phyloP scores from a whole-genome alignment of 2,888 invertebrate species.

The Eledona agricola region DNA sequence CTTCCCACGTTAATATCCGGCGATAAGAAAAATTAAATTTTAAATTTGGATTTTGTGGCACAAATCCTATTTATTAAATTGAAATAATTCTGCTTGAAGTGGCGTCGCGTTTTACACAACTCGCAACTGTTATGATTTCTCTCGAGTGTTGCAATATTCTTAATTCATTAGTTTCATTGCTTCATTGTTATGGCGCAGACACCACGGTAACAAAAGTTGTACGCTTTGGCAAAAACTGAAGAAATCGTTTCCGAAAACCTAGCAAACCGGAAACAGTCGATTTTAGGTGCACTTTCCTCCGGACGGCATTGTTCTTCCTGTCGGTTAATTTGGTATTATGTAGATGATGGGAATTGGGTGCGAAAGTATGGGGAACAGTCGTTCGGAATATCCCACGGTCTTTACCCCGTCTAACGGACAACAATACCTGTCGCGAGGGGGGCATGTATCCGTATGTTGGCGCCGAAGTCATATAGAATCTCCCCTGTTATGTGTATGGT shows the following conservation, averaged over 20 bases:
- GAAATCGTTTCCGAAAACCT: too few species aligned
- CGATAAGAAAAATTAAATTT: conserved; percentile 15
- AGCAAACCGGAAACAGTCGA: conserved; percentile 2
- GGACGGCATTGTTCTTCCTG: conserved; percentile 49
- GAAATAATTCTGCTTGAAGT: too few species aligned
- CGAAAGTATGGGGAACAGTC: conserved; percentile 49
- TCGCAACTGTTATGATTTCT: too few species aligned
- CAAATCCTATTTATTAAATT: too few species aligned
- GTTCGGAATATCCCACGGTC: conserved; percentile 56
- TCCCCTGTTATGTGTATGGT: conserved; percentile 13
- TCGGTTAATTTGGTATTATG: conserved; percentile 49
- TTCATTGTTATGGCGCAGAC: too few species aligned
- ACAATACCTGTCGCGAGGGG: conserved; percentile 49
- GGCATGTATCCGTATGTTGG: conserved; percentile 33
- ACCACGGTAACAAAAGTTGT: too few species aligned
- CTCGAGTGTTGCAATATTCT: too few species aligned
- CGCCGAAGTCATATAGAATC: conserved; percentile 29
- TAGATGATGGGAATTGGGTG: conserved; percentile 51
- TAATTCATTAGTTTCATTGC: too few species aligned
- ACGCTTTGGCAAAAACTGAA: too few species aligned
- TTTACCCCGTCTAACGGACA: conserved; percentile 56
- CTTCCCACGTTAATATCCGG: conserved; percentile 26
- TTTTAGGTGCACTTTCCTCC: too few species aligned
- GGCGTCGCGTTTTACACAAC: too few species aligned
- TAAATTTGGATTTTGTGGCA: conserved; percentile 2